phyloP scores from a whole-genome alignment of 1,140 invertebrate genomes.

The Drosophila serrata region DNA sequence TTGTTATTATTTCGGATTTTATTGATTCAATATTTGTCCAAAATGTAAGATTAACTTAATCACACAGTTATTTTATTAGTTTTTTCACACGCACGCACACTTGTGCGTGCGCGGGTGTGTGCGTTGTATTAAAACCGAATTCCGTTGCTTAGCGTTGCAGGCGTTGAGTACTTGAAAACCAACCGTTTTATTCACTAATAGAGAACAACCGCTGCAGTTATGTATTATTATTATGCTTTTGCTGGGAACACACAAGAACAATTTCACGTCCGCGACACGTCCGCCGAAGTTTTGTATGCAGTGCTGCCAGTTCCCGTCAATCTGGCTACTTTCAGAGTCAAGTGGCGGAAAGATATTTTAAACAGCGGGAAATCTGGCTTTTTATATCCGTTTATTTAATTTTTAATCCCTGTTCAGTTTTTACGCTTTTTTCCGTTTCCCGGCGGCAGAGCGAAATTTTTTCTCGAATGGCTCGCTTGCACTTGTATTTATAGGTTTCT shows the following conservation, averaged over 20 bases:
- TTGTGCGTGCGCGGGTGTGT: conserved; percentile 13
- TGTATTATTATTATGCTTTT: conserved; percentile 4
- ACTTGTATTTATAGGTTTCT: no score
- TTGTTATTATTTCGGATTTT: conserved; percentile 58
- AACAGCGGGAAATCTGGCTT: not conserved
- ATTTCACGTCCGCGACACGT: conserved; percentile 10
- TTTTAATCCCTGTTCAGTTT: not conserved
- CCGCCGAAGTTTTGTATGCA: not conserved
- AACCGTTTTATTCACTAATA: conserved; percentile 24
- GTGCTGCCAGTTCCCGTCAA: not conserved
- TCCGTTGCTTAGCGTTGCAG: not conserved
- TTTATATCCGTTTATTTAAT: not conserved
- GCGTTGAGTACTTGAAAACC: not conserved
- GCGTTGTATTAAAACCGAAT: conserved; percentile 10
- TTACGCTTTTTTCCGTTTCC: not conserved
- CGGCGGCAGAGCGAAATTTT: not conserved
- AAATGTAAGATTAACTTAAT: conserved; percentile 24
- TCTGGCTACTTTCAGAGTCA: not conserved
- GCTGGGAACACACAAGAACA: not conserved
- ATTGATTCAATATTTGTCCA: conserved; percentile 64
- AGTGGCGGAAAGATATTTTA: not conserved
- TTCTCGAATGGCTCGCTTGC: no score
- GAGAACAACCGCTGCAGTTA: not conserved
- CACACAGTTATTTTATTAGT: conserved; percentile 17
- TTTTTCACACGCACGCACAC: conserved; percentile 29